phyloP scores from a whole-genome alignment of 2,888 invertebrate species.

The Leptopterna dolabrata region DNA sequence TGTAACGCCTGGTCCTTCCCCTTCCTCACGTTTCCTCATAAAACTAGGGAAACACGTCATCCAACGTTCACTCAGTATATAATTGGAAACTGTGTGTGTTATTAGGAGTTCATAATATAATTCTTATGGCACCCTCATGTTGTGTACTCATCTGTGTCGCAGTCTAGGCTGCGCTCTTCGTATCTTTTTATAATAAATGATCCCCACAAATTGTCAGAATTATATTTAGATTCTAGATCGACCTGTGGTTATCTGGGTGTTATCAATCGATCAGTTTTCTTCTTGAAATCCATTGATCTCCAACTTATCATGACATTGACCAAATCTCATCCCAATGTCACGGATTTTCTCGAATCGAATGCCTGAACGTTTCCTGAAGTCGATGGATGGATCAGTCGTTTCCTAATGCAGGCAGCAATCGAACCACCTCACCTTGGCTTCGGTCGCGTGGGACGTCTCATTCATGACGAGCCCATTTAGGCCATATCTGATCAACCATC shows the following conservation, averaged over 20 bases:
- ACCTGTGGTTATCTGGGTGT: too few species aligned
- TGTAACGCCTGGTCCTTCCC: not conserved
- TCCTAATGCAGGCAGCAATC: not conserved
- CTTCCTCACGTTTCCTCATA: not conserved
- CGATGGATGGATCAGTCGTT: not conserved
- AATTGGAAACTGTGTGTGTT: not conserved
- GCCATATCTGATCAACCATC: not conserved
- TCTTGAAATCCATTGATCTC: too few species aligned
- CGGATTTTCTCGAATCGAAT: too few species aligned
- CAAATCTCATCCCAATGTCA: too few species aligned
- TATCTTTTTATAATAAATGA: too few species aligned
- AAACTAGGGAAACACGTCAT: not conserved
- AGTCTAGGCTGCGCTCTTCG: too few species aligned
- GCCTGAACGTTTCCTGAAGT: not conserved
- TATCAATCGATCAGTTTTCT: too few species aligned
- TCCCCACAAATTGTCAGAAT: too few species aligned
- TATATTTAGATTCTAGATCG: too few species aligned
- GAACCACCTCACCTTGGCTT: not conserved
- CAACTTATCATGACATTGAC: too few species aligned
- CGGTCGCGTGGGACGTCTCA: not conserved
- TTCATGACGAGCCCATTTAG: not conserved
- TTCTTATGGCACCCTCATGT: too few species aligned
- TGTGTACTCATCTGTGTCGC: too few species aligned
- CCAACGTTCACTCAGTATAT: not conserved
- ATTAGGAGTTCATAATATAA: not conserved